Evolutionary conservation across 37 sponge, comb jelly and placozoan species (phyloP).

Genomic region (Lycopodina hypogea): DNA sequence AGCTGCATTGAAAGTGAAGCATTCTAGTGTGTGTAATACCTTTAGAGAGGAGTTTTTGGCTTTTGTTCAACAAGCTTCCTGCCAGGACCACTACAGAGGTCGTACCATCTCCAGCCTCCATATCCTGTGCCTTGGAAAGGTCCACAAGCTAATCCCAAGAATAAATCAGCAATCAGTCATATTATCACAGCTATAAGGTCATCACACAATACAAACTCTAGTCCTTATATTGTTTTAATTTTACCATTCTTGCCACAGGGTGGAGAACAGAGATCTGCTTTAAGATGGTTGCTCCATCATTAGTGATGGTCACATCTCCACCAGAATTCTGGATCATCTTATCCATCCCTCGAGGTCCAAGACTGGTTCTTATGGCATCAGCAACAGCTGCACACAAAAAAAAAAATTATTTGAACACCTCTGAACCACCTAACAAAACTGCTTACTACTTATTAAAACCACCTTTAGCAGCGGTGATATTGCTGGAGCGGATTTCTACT

Average conservation of each 20-base stretch:
- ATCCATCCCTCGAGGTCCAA: constrained; percentile 99
- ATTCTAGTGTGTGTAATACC: too few relatives aligned
- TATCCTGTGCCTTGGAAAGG: constrained; percentile 97
- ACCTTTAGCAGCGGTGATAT: constrained; percentile 97
- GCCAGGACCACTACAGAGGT: constrained; percentile 96
- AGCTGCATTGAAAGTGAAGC: too few relatives aligned
- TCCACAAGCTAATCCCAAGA: constrained; percentile 82
- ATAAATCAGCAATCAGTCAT: not conserved
- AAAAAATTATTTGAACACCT: not conserved
- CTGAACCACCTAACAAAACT: not conserved
- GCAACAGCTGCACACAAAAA: constrained; percentile 76
- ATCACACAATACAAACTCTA: not conserved
- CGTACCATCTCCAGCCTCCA: constrained; percentile 99
- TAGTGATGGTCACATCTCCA: constrained; percentile 98
- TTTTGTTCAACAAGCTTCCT: constrained; percentile 88
- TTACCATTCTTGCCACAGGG: constrained; percentile 95
- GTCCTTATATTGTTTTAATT: not conserved
- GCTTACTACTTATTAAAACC: not conserved
- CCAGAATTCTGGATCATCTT: constrained; percentile 93
- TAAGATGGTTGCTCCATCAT: constrained; percentile 99
- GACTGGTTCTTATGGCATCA: constrained; percentile 97
- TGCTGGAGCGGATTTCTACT: constrained; percentile 78
- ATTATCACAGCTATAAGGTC: not conserved
- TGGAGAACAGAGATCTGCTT: constrained; percentile 99
- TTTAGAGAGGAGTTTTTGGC: constrained; percentile 81